phyloP scores from a whole-genome alignment of 1,140 invertebrate species.

The Diachasmimorpha longicaudata region DNA sequence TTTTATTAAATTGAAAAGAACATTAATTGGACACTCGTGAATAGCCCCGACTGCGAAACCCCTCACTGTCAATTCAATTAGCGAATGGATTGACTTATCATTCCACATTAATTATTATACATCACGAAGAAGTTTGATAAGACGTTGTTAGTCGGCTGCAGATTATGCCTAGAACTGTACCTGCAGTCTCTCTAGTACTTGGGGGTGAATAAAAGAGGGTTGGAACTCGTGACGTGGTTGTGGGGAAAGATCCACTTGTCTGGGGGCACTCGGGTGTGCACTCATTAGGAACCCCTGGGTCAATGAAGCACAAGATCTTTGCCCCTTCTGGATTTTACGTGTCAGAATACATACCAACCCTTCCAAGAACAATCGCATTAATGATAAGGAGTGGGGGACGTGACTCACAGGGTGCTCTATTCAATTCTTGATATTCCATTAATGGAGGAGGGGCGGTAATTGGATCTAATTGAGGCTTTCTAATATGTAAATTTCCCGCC shows the following conservation, averaged over 20 bases:
- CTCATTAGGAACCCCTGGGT: constrained; percentile 52
- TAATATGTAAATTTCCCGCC: too few species aligned
- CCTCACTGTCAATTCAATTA: not conserved
- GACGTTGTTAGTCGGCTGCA: not conserved
- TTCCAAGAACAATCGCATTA: not conserved
- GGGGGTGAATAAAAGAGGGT: constrained; percentile 3
- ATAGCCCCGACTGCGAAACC: not conserved
- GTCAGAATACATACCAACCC: not conserved
- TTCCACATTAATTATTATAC: not conserved
- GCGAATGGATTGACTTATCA: not conserved
- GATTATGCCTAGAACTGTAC: constrained; percentile 13
- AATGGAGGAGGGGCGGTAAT: not conserved
- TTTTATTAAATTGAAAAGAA: too few species aligned
- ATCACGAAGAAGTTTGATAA: constrained; percentile 20
- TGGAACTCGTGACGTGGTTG: constrained; percentile 21
- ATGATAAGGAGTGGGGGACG: not conserved
- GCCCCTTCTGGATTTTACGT: constrained; percentile 25
- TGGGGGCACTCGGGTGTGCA: constrained; percentile 43
- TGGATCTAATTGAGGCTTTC: too few species aligned
- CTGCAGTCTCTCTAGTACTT: not conserved
- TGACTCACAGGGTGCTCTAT: not conserved
- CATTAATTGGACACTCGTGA: not conserved
- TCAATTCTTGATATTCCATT: not conserved
- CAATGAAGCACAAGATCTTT: constrained; percentile 46
- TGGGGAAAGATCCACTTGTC: constrained; percentile 50